Evolutionary conservation across 2,888 invertebrate species (phyloP), one percentile per base, ranked within the genome.

Genomic region (Drosophila meridionalis): DNA sequence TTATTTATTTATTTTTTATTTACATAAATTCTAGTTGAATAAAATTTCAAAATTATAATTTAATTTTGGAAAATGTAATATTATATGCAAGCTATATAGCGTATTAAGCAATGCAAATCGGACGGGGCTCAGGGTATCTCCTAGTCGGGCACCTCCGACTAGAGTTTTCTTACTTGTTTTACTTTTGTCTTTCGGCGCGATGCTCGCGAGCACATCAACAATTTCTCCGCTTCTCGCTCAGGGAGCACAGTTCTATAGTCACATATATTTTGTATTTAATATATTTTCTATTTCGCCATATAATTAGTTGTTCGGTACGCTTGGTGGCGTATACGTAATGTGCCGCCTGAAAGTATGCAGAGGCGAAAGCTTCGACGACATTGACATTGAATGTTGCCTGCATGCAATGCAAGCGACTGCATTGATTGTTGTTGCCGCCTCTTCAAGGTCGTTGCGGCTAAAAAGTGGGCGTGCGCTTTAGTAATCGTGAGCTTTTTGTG

Each of bases 321-420:
- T 50, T 30, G 60, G 4, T 26, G 69, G 34, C 71, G 81, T 75
- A 74, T 80, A 77, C 83, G 80, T 80, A 74, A 80, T 80, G 43
- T 60, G 58, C 71, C 43, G 78, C 82, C 81, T 69, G 57, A 59
- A 69, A 73, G 75, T 83, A 83, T 75, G 82, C 83, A 83, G 65
- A 55, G 43, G 62, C 78, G 28, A 75, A 70, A 77, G 81, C 81
- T 80, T 56, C 34, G 30, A 56, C 78, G 78, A 60, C 89, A 81
- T 76, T 89, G 89, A 89, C 89, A 88, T 81, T 89, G 90, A 83
- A 78, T 73, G 62, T 65, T 62, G 48, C 57, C 34, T 59, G 32
- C 45, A 30, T 65, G 72, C 72, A 70, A 14, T 65, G 67, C 59
- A 43, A 47, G 55, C 63, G 67, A 64, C 50, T 79, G 86, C 80